Evolutionary conservation across 2,888 invertebrate genomes (phyloP).

Genomic region (Synergus laeviventris): DNA sequence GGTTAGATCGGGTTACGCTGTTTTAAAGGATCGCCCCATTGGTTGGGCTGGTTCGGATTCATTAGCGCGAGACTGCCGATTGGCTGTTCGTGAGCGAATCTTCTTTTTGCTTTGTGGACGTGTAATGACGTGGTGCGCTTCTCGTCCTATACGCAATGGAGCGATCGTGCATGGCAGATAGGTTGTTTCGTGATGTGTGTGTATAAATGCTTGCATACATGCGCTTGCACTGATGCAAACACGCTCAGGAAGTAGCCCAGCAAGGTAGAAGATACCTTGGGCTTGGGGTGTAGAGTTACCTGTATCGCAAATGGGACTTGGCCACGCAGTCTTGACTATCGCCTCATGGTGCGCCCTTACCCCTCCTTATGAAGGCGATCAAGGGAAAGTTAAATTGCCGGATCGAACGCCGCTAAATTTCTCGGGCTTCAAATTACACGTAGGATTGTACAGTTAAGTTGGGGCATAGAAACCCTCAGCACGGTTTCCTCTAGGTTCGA

Average conservation of each 20-base stretch:
- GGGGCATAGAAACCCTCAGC: not conserved
- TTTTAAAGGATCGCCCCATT: slow-evolving; percentile 56
- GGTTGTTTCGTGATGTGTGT: slow-evolving; percentile 52
- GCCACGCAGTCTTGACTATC: slow-evolving; percentile 61
- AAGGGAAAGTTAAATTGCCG: slow-evolving; percentile 51
- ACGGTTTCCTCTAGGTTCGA: not conserved
- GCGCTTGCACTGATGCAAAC: not conserved
- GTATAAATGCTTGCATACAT: slow-evolving; percentile 6
- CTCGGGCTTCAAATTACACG: slow-evolving; percentile 51
- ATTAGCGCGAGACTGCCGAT: slow-evolving; percentile 56
- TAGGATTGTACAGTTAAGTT: slow-evolving; percentile 1
- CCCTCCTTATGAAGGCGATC: slow-evolving; percentile 42
- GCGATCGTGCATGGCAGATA: slow-evolving; percentile 73
- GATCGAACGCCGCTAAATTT: slow-evolving; percentile 53
- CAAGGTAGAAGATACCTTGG: slow-evolving; percentile 7
- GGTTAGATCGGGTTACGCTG: slow-evolving; percentile 58
- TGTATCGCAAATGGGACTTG: slow-evolving; percentile 64
- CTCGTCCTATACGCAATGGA: slow-evolving; percentile 55
- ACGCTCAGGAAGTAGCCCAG: not conserved
- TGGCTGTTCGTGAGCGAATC: slow-evolving; percentile 39
- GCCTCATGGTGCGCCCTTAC: slow-evolving; percentile 22
- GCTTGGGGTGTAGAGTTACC: slow-evolving; percentile 9
- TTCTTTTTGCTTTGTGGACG: slow-evolving; percentile 35
- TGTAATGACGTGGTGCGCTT: slow-evolving; percentile 24
- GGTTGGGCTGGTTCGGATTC: slow-evolving; percentile 70